Percentiles rank a stretch among this genome's conserved stretches.
These are phyloP conservation scores for Pteria penguin DNA, from an alignment of 2,888 invertebrate species.

Conservation along the genomic window DNA sequence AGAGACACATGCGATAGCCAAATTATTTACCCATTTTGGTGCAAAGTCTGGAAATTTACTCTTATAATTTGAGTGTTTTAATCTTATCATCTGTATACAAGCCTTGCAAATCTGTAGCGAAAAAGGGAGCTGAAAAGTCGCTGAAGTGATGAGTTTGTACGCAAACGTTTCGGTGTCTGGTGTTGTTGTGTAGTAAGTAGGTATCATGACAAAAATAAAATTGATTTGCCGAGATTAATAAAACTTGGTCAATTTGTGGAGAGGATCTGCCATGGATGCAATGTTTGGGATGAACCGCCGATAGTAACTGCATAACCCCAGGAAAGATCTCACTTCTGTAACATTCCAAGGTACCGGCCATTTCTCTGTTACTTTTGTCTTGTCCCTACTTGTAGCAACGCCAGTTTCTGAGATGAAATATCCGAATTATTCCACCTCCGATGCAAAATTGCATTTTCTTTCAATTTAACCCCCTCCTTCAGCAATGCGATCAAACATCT, in stretches of 20 bases:
- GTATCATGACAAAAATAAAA: no score
- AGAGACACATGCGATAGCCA: no score
- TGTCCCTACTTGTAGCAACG: background rate
- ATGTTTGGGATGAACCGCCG: background rate
- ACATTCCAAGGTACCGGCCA: slow-evolving; percentile 13
- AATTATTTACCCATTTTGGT: no score
- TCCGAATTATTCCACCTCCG: slow-evolving; percentile 6
- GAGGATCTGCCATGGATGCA: slow-evolving; percentile 1
- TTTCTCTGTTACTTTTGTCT: background rate
- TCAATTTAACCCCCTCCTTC: slow-evolving; percentile 10
- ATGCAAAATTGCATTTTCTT: slow-evolving; percentile 2
- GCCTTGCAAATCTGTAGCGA: no score
- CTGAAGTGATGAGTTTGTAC: no score
- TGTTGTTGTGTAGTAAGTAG: no score
- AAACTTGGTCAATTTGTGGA: slow-evolving; percentile 1
- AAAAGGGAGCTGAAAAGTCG: no score
- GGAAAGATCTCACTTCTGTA: slow-evolving; percentile 4
- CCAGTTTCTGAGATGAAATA: slow-evolving; percentile 11
- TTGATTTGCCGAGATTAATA: no score
- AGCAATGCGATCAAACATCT: slow-evolving; percentile 2
- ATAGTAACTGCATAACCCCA: slow-evolving; percentile 7
- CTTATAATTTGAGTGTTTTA: no score
- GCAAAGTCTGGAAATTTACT: no score
- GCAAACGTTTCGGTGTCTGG: no score
- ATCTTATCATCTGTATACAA: no score